Evolutionary conservation across 2,797 vertebrate species (phyloP).

Genomic region (Alauda arvensis): DNA sequence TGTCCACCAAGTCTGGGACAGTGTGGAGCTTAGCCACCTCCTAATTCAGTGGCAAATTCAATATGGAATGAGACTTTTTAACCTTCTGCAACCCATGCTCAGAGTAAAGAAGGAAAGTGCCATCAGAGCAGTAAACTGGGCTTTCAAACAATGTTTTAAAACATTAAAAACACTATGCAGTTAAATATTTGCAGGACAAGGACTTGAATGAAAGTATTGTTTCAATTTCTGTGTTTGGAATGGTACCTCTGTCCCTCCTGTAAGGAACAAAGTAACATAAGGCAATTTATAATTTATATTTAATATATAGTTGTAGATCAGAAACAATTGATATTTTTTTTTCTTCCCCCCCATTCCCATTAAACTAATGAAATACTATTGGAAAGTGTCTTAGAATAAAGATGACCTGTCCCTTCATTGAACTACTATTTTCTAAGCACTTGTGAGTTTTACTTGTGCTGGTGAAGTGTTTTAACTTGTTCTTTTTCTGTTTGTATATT

Average conservation of each 20-base stretch:
- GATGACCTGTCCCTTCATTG: neutral
- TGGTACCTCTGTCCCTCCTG: neutral
- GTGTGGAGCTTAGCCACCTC: neutral
- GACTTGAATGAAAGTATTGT: neutral
- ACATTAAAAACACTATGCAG: neutral
- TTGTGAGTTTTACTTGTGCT: neutral
- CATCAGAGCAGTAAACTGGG: neutral
- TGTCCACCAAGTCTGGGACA: neutral
- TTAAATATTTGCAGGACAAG: neutral
- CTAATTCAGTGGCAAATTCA: neutral
- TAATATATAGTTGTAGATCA: neutral
- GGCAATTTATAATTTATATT: neutral
- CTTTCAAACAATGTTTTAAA: neutral
- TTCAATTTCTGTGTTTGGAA: neutral
- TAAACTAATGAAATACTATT: neutral
- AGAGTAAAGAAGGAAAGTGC: neutral
- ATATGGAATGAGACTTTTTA: neutral
- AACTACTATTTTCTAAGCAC: neutral
- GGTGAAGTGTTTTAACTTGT: neutral
- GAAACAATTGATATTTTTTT: neutral
- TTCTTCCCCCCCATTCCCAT: rapidly evolving
- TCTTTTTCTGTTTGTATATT: neutral
- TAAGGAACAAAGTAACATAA: neutral
- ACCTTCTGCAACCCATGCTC: neutral
- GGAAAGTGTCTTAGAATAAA: neutral